Base-by-base conservation (phyloP, 2,888 invertebrate genomes). In the Drosophila longiperda region DNA sequence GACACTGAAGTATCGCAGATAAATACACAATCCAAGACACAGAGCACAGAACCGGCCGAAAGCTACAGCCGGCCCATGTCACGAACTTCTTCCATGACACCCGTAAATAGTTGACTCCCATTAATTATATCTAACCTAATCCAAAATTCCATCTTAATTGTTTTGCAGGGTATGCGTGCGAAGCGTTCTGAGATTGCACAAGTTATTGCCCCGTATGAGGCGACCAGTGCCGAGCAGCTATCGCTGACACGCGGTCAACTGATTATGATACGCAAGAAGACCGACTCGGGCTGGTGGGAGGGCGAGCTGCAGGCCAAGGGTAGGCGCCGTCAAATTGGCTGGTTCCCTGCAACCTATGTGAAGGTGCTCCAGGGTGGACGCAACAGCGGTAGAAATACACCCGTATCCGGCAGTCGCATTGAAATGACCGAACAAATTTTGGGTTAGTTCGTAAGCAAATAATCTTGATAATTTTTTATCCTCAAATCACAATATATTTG, bases 241-340 rank as follows among this genome's bases (percentile, higher is more conserved):
- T 96, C 97, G 20, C 94, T 99, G 38, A 95, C 96, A 81, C 96
- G 97, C 69, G 99, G 99, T 0, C 99, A 99, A 90, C 94, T 99
- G 66, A 96, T 99, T 66, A 97, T 98, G 94, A 97, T 99, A n/a
- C 95, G 98, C 29, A 99, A 99, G 94, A 99, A 99, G 92, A 98
- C 98, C 0, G 97, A 97, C 85, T 97, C 97, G 55, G 99, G 99
- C 26, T 99, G 99, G 99, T 99, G 99, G 99, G 99, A 99, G 94
- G 99, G 99, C 1, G 99, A 99, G 93, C 93, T 99, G 50, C 99
- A 99, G 94, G 98, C 96, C 3, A 96, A 96, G 90, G 98, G 99
- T 1, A 95, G 97, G 86, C 97, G 97, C 92, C 94, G 97, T 40
- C 98, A 98, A 93, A 96, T 98, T 40, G 99, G 99, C 3, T 99